Evolutionary conservation across 2,797 vertebrate genomes (phyloP).

Genomic region (Sandelia bainsii): DNA sequence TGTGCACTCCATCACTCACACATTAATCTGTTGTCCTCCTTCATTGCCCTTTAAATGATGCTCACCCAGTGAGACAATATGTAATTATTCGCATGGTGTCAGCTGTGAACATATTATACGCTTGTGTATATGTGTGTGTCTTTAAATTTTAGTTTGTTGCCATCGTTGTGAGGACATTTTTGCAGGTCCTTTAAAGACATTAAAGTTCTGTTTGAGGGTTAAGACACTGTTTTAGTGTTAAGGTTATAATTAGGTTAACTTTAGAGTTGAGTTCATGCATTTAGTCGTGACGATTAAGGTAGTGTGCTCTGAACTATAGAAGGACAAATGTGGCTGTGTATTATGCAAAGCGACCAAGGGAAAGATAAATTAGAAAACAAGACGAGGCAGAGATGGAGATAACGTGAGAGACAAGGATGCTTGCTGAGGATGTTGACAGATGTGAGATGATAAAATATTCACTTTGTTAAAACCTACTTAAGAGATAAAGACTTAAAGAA

Average conservation of each 20-base stretch:
- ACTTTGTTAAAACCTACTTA: slow-evolving; percentile 45
- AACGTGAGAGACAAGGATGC: slow-evolving; percentile 12
- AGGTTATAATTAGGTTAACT: no score
- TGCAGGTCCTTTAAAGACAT: no score
- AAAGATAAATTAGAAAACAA: slow-evolving; percentile 43
- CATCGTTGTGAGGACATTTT: no score
- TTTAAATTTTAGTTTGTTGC: no score
- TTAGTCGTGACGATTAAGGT: no score
- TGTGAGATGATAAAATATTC: slow-evolving; percentile 34
- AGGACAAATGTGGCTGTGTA: slow-evolving; percentile 9
- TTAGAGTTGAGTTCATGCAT: no score
- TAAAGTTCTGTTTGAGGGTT: no score
- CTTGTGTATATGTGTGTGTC: neutral
- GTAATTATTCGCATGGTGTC: slow-evolving; percentile 33
- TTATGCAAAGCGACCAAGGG: slow-evolving; percentile 5
- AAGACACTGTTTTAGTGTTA: no score
- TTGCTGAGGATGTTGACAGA: slow-evolving; percentile 30
- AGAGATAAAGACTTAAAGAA: slow-evolving; percentile 25
- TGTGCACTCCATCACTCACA: slow-evolving; percentile 13
- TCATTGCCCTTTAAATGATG: slow-evolving; percentile 44
- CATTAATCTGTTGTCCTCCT: slow-evolving; percentile 30
- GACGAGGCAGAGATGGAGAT: slow-evolving; percentile 33
- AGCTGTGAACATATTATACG: slow-evolving; percentile 7
- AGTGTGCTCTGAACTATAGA: no score
- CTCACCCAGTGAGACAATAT: slow-evolving; percentile 9